Evolutionary conservation across 2,113 vertebrate species (phyloP), one percentile per base, ranked within the genome.

Genomic region (Pholis gunnellus): DNA sequence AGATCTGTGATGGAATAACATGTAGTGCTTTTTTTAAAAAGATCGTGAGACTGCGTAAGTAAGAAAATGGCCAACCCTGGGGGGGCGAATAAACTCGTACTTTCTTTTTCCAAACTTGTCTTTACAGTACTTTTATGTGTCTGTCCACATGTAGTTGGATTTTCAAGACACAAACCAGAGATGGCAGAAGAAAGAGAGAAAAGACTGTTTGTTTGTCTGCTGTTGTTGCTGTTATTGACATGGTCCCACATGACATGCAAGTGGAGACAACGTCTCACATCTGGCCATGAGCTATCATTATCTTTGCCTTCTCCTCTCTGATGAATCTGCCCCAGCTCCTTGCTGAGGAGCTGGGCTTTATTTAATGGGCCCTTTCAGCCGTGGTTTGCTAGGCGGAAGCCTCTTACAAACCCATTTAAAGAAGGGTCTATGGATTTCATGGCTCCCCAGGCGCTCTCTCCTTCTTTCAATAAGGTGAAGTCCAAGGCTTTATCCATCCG

Each of bases 321-420:
- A 95, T 94, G 92, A 94, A 93, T 94, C 91, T 93, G 86, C 76
- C 86, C 74, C 78, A 76, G 90, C 86, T 89, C 78, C 90, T 91
- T 74, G 89, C 11, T 36, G 83, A 92, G 89, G 91, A 94, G 90
- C 88, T 79, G 76, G 88, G 88, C 88, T 92, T 91, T 92, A 91
- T 94, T 94, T 95, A 95, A 95, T 95, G 93, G 93, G 86, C 92
- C 89, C 94, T 94, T 93, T 94, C 93, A 93, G 88, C 87, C 86
- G 88, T 90, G 91, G 88, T 92, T 89, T 89, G 89, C 92, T 90
- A 56, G 83, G 88, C 93, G 52, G 91, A 94, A 94, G 92, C 94
- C 94, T 95, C 92, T 94, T 94, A 94, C 93, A 94, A 94, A 95
- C 92, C 93, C 93, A 94, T 95, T 95, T 95, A 94, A 93, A 92